Evolutionary conservation across 2,888 invertebrate genomes (phyloP), one percentile per base, ranked within the genome.

Genomic region (Morpho helenor): DNA sequence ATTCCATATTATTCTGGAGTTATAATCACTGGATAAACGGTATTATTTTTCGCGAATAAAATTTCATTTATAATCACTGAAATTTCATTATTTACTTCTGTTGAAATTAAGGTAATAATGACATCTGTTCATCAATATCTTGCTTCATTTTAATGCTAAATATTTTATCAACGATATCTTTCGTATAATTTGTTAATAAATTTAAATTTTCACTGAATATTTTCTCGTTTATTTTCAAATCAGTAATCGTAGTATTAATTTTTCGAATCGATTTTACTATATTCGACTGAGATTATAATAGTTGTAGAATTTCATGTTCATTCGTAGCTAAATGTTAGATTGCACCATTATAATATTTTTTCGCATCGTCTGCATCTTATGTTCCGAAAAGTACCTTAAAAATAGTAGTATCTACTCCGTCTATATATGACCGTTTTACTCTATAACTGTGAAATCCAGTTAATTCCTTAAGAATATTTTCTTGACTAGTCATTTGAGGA

Each of bases 321-420:
- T 68, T 57, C 50, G 52, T 52, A 52, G 61, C 54, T 53, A 67
- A 52, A 50, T 63, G 49, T 47, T 63, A 51, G 43, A 68, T 65
- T 10, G 62, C 65, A n/a, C 63, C 52, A 50, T 68, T 60, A 50
- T 67, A 66, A 16, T 49, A 16, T 16, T 16, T 57, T 54, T 62
- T 56, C 3, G 65, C 67, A 43, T 66, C 62, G 31, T 63, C 61
- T 7, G 49, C 51, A 43, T 66, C 66, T 49, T 64, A 54, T n/a
- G 67, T 66, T 39, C 65, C 66, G 49, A 66, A 66, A 41, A 68
- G 57, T 16, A 66, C 49, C 53, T 68, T 67, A 41, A 68, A 67
- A 39, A 66, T 50, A 22, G 43, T 60, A 8, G 43, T 60, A 8
- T 67, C 66, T 49, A 68, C 49, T 40, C 66, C 66, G 60, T 65